phyloP scores from a whole-genome alignment of 2,113 vertebrate genomes.

The Podocnemis expansa region DNA sequence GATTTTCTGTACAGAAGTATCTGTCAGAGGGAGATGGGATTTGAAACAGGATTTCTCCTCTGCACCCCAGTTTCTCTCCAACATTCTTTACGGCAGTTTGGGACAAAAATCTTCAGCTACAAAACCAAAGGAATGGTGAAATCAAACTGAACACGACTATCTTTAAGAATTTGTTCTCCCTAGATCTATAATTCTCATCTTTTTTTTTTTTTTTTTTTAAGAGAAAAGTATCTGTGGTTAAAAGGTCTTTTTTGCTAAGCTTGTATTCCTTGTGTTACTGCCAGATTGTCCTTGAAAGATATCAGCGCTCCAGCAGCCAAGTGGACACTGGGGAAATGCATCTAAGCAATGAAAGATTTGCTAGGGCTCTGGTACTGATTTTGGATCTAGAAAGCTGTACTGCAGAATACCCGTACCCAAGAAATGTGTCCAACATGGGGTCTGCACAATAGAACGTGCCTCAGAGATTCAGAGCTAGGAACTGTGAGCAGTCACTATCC shows the following conservation, averaged over 20 bases:
- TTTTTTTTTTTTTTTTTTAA: background rate
- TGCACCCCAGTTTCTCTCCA: no score
- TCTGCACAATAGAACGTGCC: background rate
- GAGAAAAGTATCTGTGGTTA: background rate
- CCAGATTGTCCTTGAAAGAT: background rate
- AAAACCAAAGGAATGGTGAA: background rate
- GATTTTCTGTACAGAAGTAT: background rate
- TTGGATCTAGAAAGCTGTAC: background rate
- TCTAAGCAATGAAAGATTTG: background rate
- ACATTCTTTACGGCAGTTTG: no score
- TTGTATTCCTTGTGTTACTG: background rate
- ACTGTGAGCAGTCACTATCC: background rate
- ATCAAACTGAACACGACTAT: background rate
- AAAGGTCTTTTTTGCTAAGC: background rate
- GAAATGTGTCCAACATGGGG: background rate
- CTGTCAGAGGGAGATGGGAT: no score
- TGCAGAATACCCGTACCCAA: background rate
- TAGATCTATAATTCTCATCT: rapidly evolving
- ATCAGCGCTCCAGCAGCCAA: background rate
- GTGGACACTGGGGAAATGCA: background rate
- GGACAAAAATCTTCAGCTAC: no score
- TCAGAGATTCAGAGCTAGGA: background rate
- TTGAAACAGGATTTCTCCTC: background rate
- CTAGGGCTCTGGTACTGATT: background rate
- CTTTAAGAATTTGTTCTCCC: background rate